Evolutionary conservation across 2,113 vertebrate species (phyloP), one percentile per base, ranked within the genome.

Genomic region (Cephalopholis sonnerati): DNA sequence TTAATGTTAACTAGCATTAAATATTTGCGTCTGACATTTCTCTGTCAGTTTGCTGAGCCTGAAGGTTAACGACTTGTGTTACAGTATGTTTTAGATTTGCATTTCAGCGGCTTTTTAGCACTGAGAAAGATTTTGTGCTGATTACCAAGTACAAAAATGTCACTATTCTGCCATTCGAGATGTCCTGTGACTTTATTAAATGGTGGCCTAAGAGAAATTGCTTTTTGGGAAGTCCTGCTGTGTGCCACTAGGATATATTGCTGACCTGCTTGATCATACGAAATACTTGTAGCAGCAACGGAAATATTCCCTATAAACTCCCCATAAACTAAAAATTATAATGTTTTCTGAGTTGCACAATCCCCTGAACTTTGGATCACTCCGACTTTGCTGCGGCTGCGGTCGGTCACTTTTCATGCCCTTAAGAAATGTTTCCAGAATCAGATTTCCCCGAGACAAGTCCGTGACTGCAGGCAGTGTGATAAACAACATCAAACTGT

Each of bases 401-500:
- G n/a, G 79, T 87, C 44, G 3, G 53, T 55, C 70, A 67, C 80
- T 87, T 86, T 81, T 88, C 61, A 51, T 87, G 68, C 72, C 82
- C 88, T 86, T 69, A 71, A 91, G 57, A 80, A 72, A 78, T 84
- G 24, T 92, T 89, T 90, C 84, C 82, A 91, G 79, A 84, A 70
- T 90, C 86, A 81, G 18, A 87, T 85, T 80, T 83, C 76, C 67
- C 39, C 44, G 62, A 61, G 79, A 78, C 75, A 29, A 55, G 74
- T 81, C 57, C 3, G 44, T 77, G 86, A 87, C 86, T 64, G 67
- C 72, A 59, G 82, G 74, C 81, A 17, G 74, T 72, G 90, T 84
- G 84, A 91, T 91, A 87, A 92, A 92, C 88, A 90, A 84, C 87
- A 88, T 91, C 83, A 85, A 73, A 89, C 71, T 82, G 83, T 53